Evolutionary conservation across 2,888 invertebrate species (phyloP), one percentile per base, ranked within the genome.

Genomic region (Lagria hirta): DNA sequence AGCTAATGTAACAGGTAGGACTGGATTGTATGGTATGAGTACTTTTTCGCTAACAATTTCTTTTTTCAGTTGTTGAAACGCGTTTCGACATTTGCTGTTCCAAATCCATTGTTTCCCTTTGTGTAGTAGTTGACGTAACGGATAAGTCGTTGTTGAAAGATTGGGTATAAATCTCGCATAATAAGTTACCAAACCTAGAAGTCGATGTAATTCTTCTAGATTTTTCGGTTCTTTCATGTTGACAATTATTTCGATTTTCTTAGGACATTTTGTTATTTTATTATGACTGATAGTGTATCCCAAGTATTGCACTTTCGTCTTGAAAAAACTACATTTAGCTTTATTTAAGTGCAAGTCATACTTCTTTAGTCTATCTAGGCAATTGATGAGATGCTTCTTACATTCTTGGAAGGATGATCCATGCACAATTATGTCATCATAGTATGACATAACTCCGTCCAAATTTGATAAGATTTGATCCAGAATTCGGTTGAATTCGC

Each of bases 1-100:
- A 3, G 65, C 62, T 11, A 68, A 26, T 21, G 42, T 38, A 2
- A 62, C 14, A 2, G 59, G 56, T 43, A 57, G 42, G 7, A 55
- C 43, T 11, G 26, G 36, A 40, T 64, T 42, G 27, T 55, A 65
- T 21, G 57, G 59, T 28, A 35, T 48, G 7, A 62, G 35, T 16
- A 57, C 51, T 22, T 41, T 37, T n/a, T 49, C 47, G 21, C 52
- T 42, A 12, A 47, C 32, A 1, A 60, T 52, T 34, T 60, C 55
- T 12, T 34, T 13, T 12, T 42, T 42, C 4, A 42, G 2, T 26
- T 10, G 4, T 2, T 1, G 1, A 8, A 34, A 42, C 3, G 20
- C 16, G 2, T 16, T 33, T 13, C 33, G 18, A n/a, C 33, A 33
- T 24, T 2, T 11, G 2, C 15, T 16, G 7, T 11, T 4, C 40